These are phyloP conservation scores for Neosilurus hyrtlii DNA, from an alignment of 2,797 vertebrate genomes.

Conservation along the genomic window DNA sequence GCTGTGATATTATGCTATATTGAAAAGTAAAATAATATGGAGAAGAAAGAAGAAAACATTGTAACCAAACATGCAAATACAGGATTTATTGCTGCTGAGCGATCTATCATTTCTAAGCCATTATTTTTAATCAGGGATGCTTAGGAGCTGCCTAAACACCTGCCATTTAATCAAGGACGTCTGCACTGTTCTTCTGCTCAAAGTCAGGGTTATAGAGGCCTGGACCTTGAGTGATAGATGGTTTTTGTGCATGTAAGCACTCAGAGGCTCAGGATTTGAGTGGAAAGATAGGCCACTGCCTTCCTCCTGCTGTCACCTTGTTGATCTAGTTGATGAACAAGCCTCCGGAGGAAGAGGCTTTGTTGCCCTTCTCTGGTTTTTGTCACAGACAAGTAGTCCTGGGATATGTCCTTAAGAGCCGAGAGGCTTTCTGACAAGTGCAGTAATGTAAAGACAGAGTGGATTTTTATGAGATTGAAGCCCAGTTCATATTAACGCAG, in stretches of 20 bases:
- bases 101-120: background rate
- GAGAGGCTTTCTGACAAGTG: slow-evolving; percentile 9
- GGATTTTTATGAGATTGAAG: background rate
- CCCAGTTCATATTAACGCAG: background rate
- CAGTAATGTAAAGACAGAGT: slow-evolving; percentile 1
- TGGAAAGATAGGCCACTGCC: slow-evolving; percentile 40
- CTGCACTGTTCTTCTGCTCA: slow-evolving; percentile 18
- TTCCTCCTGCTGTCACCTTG: slow-evolving; percentile 39
- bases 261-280: slow-evolving; percentile 34
- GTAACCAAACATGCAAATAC: background rate
- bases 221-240: slow-evolving; percentile 38
- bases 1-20: too few relatives aligned
- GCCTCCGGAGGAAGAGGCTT: slow-evolving; percentile 13
- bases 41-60: background rate
- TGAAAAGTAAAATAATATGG: background rate
- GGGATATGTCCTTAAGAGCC: slow-evolving; percentile 6
- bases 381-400: slow-evolving; percentile 20
- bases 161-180: slow-evolving; percentile 7
- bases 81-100: background rate
- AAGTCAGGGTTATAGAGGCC: slow-evolving; percentile 3
- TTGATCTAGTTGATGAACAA: slow-evolving; percentile 40
- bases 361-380: slow-evolving; percentile 31
- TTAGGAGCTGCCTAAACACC: background rate
- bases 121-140: slow-evolving; percentile 16
- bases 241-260: slow-evolving; percentile 29